Percentiles rank a stretch among this genome's conserved stretches.
Conservation (phyloP, 2,113 vertebrate species). For the Dicentrarchus labrax region DNA sequence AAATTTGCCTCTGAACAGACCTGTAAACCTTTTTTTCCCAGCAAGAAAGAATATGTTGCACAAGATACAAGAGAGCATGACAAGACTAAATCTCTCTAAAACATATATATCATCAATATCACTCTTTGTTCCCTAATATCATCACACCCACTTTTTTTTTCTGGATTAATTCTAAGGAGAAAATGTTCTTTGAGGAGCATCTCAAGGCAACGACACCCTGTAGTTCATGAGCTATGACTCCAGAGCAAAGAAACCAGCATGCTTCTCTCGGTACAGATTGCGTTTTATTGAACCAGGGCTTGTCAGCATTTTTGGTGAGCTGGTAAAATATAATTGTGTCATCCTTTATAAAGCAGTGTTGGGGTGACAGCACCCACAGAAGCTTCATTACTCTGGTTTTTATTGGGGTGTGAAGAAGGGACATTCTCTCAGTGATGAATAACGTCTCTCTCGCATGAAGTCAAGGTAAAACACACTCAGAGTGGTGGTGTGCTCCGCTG, state of each 20-base stretch:
- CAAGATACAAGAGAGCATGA: neutral
- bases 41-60: slow-evolving; percentile 6
- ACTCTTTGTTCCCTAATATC: slow-evolving; percentile 44
- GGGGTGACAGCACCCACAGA: slow-evolving; percentile 84
- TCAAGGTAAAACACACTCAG: slow-evolving; percentile 82
- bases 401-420: slow-evolving; percentile 84
- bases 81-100: slow-evolving; percentile 17
- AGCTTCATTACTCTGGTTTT: slow-evolving; percentile 86
- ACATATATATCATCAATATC: slow-evolving; percentile 32
- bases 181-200: slow-evolving; percentile 55
- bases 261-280: slow-evolving; percentile 76
- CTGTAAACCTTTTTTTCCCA: slow-evolving; percentile 25
- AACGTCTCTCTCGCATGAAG: slow-evolving; percentile 80
- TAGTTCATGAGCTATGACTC: slow-evolving; percentile 78
- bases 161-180: slow-evolving; percentile 63
- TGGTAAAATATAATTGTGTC: slow-evolving; percentile 88
- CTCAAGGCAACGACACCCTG: slow-evolving; percentile 46
- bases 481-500: slow-evolving; percentile 61
- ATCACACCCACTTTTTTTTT: slow-evolving; percentile 38
- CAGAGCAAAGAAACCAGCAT: slow-evolving; percentile 54
- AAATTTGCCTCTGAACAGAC: slow-evolving; percentile 47
- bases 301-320: slow-evolving; percentile 86
- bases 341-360: slow-evolving; percentile 87
- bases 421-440: slow-evolving; percentile 82
- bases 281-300: slow-evolving; percentile 83